Base-by-base conservation (phyloP, 2,113 vertebrate species). In the Myiagra hebetior region DNA sequence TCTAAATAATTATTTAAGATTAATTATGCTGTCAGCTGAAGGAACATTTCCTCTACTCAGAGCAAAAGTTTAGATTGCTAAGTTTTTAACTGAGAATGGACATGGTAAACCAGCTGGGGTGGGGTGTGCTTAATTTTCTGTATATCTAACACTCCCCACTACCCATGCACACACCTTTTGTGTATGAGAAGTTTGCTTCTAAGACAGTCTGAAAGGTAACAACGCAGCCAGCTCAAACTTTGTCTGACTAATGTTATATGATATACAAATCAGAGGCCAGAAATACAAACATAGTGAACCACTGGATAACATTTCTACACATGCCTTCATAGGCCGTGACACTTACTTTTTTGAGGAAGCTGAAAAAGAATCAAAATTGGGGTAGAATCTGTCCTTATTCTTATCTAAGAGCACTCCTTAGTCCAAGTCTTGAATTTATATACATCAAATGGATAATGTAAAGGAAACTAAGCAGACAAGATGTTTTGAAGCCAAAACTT, bases 401-500 rank as follows among this genome's bases (percentile, higher is more conserved):
- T 62, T 88, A 86, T 12, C 18, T 35, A 62, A 78, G 74, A 87
- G 35, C 17, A 72, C 8, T 59, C 47, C 60, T 60, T 52, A 53
- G n/a, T 60, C 49, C 41, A 91, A 81, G 18, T 42, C 37, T 81
- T 87, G 44, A 75, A 92, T 93, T 68, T 60, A 68, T 35, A 86
- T 3, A 9, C 37, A 72, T 72, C 92, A 78, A 94, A 92, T 9
- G 11, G 56, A 28, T 63, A 83, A 76, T 30, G 49, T 15, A 74
- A 73, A 76, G 15, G 26, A 53, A 85, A 80, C 22, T 52, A 93
- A 74, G 35, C 7, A 87, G 30, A 9, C 44, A 60, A 73, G 56
- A 52, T 47, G 16, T 57, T 93, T 52, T 87, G 57, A 93, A 93
- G 76, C 64, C 73, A 85, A 82, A 87, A 74, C 28, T 82, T 35